Conservation (phyloP, 2,797 vertebrate genomes). For the Coendou prehensilis region DNA sequence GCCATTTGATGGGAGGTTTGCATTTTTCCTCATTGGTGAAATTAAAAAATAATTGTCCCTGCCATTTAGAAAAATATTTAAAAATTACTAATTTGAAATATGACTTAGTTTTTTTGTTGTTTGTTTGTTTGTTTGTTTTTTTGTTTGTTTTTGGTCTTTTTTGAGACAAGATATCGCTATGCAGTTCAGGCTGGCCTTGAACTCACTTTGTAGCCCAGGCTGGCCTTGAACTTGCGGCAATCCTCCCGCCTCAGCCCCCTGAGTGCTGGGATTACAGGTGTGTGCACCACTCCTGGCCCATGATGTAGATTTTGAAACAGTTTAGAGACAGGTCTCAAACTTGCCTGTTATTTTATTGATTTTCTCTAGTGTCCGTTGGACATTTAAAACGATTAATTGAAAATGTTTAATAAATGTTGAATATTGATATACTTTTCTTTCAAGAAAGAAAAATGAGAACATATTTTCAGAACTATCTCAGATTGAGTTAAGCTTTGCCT, state of each 20-base stretch:
- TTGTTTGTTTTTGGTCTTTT: too few relatives aligned
- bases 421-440: slow-evolving; percentile 29
- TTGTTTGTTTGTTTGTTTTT: too few relatives aligned
- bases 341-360: slow-evolving; percentile 37
- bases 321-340: neutral
- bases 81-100: neutral
- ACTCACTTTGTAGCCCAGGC: too few relatives aligned
- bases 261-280: too few relatives aligned
- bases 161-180: too few relatives aligned
- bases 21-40: neutral
- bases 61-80: neutral
- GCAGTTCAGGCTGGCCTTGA: too few relatives aligned
- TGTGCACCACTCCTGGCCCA: too few relatives aligned
- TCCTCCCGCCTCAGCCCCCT: too few relatives aligned
- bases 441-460: slow-evolving; percentile 8
- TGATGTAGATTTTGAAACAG: neutral
- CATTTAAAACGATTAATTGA: slow-evolving; percentile 34
- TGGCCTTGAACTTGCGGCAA: too few relatives aligned
- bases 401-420: slow-evolving; percentile 25
- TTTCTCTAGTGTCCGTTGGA: slow-evolving; percentile 24
- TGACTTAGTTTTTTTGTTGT: neutral
- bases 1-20: neutral
- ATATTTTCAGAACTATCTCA: neutral
- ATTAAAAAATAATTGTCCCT: neutral
- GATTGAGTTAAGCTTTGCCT: neutral